Evolutionary conservation across 2,888 invertebrate genomes (phyloP).

Genomic region (Andrena bucephala): DNA sequence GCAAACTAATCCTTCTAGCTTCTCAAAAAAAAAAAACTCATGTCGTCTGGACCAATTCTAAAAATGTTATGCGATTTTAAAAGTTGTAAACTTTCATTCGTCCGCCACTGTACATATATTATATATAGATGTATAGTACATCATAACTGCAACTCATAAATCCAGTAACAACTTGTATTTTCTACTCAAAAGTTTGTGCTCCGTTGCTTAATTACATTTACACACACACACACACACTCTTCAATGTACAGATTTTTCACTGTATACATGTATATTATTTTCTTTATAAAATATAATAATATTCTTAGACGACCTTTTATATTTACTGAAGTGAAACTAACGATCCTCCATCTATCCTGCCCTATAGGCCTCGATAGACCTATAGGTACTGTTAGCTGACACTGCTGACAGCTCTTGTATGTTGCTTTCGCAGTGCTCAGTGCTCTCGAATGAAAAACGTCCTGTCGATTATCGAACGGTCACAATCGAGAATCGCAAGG

Average conservation of each 20-base stretch:
- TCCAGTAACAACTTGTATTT: not conserved
- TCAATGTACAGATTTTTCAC: not conserved
- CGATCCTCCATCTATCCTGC: not conserved
- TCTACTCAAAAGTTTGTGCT: constrained; percentile 13
- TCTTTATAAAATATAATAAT: not conserved
- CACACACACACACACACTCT: not conserved
- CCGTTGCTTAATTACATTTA: not conserved
- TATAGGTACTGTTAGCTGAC: not conserved
- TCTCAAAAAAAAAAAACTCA: too few relatives aligned
- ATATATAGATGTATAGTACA: not conserved
- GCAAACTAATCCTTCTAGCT: too few relatives aligned
- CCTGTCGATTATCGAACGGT: constrained; percentile 21
- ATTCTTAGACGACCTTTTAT: not conserved
- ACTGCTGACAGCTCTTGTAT: not conserved
- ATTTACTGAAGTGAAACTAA: not conserved
- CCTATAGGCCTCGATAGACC: too few relatives aligned
- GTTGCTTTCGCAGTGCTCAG: not conserved
- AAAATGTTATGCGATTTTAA: too few relatives aligned
- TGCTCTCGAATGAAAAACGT: not conserved
- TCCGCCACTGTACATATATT: too few relatives aligned
- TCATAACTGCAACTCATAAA: not conserved
- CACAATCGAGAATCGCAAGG: constrained; percentile 6
- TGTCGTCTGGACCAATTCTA: too few relatives aligned
- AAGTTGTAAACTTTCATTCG: too few relatives aligned
- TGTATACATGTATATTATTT: constrained; percentile 2